Evolutionary conservation across 2,888 invertebrate genomes (phyloP), one percentile per base, ranked within the genome.

Genomic region (Stegana nigrithorax): DNA sequence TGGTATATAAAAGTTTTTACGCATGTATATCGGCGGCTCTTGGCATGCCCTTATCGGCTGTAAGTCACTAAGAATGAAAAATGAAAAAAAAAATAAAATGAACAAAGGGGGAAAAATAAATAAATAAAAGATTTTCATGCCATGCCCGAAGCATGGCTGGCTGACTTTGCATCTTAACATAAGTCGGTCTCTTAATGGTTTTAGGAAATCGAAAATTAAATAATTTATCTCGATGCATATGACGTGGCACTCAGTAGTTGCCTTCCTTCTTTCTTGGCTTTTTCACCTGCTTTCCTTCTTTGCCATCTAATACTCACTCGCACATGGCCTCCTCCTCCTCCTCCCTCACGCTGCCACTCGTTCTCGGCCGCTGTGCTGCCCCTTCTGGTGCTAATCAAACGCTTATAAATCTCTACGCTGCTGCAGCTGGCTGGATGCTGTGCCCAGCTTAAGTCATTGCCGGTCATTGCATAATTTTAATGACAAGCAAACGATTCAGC

Each of bases 161-260:
- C 39, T 39, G 39, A 39, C 39, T 39, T 39, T 14, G 39, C 39
- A 39, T 39, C 39, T n/a, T 39, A 39, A 39, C n/a, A n/a, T n/a
- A 6, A 39, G 6, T 8, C 17, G 17, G 39, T 66, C 75, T 71
- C 68, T 77, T 77, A 75, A 75, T 75, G 77, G 77, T 75, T 75
- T 75, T 73, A 75, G 75, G 77, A 75, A 75, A 77, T 75, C 73
- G 75, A 75, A 75, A 75, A 75, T 77, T 75, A 77, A 73, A 75
- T 72, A 75, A 77, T 75, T 75, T 75, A 75, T 75, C 72, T 75
- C 75, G 72, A 77, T 75, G 75, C n/a, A 77, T 75, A 75, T 75
- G 75, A 73, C 73, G 73, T 75, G 75, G 72, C 73, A 75, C 71
- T 73, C 77, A 69, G 73, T 75, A 76, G 74, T 67, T 61, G 10